Conservation (phyloP, 2,888 invertebrate genomes). For the Tetramorium bicarinatum region DNA sequence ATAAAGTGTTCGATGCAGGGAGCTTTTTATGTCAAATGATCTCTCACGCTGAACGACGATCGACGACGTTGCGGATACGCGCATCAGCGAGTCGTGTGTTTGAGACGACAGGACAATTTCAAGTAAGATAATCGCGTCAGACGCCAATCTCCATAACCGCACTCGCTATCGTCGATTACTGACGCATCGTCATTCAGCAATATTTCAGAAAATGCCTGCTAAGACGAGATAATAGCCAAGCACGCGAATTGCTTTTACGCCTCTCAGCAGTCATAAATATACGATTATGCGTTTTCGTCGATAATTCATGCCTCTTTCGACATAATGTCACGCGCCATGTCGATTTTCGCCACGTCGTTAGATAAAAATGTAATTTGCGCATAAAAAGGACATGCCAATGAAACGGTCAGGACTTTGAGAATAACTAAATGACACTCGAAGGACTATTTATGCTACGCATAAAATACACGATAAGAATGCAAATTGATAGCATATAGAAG, state of each 20-base stretch:
- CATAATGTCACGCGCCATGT: slow-evolving; percentile 11
- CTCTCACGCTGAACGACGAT: slow-evolving; percentile 36
- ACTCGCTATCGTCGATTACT: slow-evolving; percentile 51
- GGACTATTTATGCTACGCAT: slow-evolving; percentile 30
- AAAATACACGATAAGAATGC: slow-evolving; percentile 31
- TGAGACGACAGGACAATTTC: slow-evolving; percentile 28
- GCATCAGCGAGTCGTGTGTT: slow-evolving; percentile 37
- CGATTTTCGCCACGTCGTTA: slow-evolving; percentile 32
- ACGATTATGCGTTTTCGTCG: slow-evolving; percentile 35
- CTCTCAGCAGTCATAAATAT: slow-evolving; percentile 38
- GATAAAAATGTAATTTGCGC: slow-evolving; percentile 38
- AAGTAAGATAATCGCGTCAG: slow-evolving; percentile 65
- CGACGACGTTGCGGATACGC: background rate
- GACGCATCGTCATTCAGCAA: slow-evolving; percentile 65
- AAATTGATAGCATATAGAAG: background rate
- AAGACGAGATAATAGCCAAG: slow-evolving; percentile 58
- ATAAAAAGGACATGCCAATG: slow-evolving; percentile 4
- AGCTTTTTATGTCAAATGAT: slow-evolving; percentile 24
- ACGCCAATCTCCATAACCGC: slow-evolving; percentile 63
- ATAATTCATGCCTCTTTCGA: slow-evolving; percentile 13
- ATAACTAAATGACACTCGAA: background rate
- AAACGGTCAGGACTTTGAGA: background rate
- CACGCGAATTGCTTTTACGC: slow-evolving; percentile 32
- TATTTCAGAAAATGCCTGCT: slow-evolving; percentile 63
- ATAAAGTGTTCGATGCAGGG: slow-evolving; percentile 11